phyloP scores from a whole-genome alignment of 1,140 invertebrate species.

The Megathymus violae region DNA sequence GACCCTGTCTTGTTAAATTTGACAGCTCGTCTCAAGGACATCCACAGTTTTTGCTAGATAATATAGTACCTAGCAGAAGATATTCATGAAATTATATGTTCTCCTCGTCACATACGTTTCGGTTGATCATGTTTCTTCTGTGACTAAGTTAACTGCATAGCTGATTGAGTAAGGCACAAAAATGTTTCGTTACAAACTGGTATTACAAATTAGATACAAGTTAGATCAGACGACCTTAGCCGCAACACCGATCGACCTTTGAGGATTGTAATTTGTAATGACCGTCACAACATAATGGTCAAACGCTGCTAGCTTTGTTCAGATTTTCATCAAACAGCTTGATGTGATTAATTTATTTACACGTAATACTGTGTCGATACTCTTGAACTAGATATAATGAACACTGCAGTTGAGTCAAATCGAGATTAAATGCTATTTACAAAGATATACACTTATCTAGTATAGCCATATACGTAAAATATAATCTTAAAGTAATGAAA shows the following conservation, averaged over 20 bases:
- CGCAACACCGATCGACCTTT: constrained; percentile 63
- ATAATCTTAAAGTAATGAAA: too few relatives aligned
- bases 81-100: too few relatives aligned
- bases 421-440: too few relatives aligned
- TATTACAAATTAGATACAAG: constrained; percentile 45
- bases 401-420: too few relatives aligned
- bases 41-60: constrained; percentile 6
- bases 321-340: constrained; percentile 4
- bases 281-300: constrained; percentile 45
- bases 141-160: constrained; percentile 4
- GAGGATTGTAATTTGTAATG: constrained; percentile 51
- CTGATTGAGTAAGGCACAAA: constrained; percentile 23
- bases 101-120: not conserved
- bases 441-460: too few relatives aligned
- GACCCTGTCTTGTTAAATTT: constrained; percentile 1
- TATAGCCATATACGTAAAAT: too few relatives aligned
- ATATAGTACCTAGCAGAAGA: too few relatives aligned
- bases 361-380: too few relatives aligned
- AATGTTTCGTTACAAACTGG: constrained; percentile 28
- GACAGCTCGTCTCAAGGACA: constrained; percentile 8
- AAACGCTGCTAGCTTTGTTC: constrained; percentile 25
- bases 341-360: too few relatives aligned
- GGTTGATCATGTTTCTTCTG: not conserved
- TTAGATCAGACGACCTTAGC: constrained; percentile 61
- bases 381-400: too few relatives aligned